Evolutionary conservation across 2,113 vertebrate species (phyloP).

Genomic region (Burhinus oedicnemus): DNA sequence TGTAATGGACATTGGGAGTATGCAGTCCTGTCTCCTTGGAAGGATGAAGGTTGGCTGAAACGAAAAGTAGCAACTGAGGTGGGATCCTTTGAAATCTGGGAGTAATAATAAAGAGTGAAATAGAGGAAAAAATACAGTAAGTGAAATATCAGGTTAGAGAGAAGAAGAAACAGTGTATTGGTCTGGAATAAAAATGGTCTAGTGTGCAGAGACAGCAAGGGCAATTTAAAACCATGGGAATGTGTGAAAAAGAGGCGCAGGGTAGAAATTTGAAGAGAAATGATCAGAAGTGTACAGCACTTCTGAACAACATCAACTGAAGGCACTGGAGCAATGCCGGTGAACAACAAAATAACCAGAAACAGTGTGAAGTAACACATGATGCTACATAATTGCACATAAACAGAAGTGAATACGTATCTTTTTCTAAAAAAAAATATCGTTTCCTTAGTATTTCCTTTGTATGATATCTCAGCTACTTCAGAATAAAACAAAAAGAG

Average conservation of each 20-base stretch:
- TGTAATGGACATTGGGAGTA: not conserved
- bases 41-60: not conserved
- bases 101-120: not conserved
- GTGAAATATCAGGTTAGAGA: not conserved
- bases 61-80: not conserved
- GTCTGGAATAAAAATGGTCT: not conserved
- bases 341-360: not conserved
- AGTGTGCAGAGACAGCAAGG: not conserved
- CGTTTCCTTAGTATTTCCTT: not conserved
- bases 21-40: not conserved
- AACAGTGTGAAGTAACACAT: not conserved
- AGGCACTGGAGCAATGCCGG: not conserved
- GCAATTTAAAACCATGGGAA: not conserved
- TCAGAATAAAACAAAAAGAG: not conserved
- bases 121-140: not conserved
- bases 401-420: not conserved
- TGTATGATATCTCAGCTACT: not conserved
- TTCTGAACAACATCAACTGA: not conserved
- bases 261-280: not conserved
- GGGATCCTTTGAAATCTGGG: not conserved
- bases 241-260: not conserved
- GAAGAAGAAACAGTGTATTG: not conserved
- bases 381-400: not conserved
- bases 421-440: not conserved
- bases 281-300: not conserved